These are phyloP conservation scores for Pseudococcus viburni DNA, from an alignment of 2,888 invertebrate genomes.

Conservation along the genomic window DNA sequence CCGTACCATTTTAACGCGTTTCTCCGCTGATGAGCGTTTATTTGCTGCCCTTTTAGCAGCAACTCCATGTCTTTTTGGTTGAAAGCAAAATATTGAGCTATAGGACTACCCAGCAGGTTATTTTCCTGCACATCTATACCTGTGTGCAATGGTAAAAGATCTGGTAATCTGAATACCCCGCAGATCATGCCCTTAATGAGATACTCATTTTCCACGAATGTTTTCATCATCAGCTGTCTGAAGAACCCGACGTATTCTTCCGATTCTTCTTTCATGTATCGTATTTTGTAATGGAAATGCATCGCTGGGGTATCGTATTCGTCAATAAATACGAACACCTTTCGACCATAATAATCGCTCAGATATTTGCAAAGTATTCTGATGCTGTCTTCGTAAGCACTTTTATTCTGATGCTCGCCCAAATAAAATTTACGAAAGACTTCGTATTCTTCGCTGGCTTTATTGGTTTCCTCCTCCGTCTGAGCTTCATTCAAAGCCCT, in stretches of 20 bases:
- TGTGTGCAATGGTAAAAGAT: neutral
- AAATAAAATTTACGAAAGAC: neutral
- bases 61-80: slow-evolving; percentile 34
- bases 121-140: slow-evolving; percentile 11
- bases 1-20: slow-evolving; percentile 8
- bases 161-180: slow-evolving; percentile 2
- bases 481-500: neutral
- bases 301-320: slow-evolving; percentile 12
- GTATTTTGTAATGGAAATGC: slow-evolving; percentile 22
- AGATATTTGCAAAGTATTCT: neutral
- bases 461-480: neutral
- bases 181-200: slow-evolving; percentile 8
- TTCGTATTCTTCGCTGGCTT: neutral
- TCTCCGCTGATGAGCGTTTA: neutral
- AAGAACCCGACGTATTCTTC: neutral
- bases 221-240: neutral
- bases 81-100: slow-evolving; percentile 24
- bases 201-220: slow-evolving; percentile 7
- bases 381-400: neutral
- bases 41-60: neutral
- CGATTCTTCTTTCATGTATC: neutral
- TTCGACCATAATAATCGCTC: neutral
- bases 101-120: neutral
- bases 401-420: neutral
- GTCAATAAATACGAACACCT: slow-evolving; percentile 30